A percentile compares a stretch with the other conserved stretches of the same genome.
phyloP scores from a whole-genome alignment of 2,113 vertebrate species.

The Chloropsis cyanopogon region DNA sequence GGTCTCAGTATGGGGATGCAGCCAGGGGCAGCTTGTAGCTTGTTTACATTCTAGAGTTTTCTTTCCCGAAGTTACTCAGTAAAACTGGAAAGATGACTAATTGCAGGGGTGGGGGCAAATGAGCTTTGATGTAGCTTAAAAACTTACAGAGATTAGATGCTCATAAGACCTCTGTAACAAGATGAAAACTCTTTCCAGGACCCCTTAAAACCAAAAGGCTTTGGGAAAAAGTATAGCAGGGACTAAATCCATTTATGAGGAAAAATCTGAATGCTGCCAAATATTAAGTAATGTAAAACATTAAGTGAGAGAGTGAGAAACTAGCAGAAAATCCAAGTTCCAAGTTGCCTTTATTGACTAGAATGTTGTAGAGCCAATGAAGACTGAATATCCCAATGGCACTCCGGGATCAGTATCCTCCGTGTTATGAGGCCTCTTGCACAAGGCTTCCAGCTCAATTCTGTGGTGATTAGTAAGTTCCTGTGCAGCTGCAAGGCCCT shows the following conservation, averaged over 20 bases:
- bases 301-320: not conserved
- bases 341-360: not conserved
- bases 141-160: not conserved
- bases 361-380: not conserved
- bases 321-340: not conserved
- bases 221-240: not conserved
- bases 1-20: not conserved
- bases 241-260: not conserved
- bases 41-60: not conserved
- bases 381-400: not conserved
- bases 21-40: not conserved
- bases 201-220: conserved; percentile 11
- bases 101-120: not conserved
- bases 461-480: not conserved
- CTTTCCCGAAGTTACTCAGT: not conserved
- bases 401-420: not conserved
- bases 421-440: not conserved
- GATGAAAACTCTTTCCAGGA: conserved; percentile 20
- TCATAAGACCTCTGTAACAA: conserved; percentile 9
- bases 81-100: not conserved
- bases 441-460: not conserved
- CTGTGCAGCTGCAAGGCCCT: not conserved
- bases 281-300: not conserved
- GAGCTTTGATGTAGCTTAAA: conserved; percentile 28
- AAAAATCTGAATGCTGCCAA: not conserved